phyloP scores from a whole-genome alignment of 1,140 invertebrate genomes.

The Vollenhovia emeryi region DNA sequence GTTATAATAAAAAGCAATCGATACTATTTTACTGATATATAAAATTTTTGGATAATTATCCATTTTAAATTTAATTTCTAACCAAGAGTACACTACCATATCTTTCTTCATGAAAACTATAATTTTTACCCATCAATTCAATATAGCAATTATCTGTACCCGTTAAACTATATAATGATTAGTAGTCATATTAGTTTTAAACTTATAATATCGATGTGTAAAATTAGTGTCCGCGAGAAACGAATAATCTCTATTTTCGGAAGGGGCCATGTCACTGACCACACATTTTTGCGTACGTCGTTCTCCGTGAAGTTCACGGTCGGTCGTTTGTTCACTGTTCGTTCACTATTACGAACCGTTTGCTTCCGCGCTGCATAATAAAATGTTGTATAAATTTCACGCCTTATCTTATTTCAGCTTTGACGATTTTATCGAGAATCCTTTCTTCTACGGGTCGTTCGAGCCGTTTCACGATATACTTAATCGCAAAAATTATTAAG shows the following conservation, averaged over 20 bases:
- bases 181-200: background rate
- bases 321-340: conserved; percentile 16
- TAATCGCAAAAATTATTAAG: background rate
- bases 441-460: background rate
- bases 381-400: conserved; percentile 3
- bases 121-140: background rate
- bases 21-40: too few species aligned
- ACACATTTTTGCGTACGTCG: conserved; percentile 33
- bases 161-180: background rate
- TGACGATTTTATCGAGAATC: background rate
- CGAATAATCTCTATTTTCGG: background rate
- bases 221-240: background rate
- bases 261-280: background rate
- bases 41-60: too few species aligned
- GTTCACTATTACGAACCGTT: conserved; percentile 23
- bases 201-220: background rate
- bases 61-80: conserved; percentile 10
- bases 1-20: background rate
- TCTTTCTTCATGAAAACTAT: background rate
- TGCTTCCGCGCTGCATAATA: background rate
- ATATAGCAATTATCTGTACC: background rate
- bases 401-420: background rate
- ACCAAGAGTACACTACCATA: background rate
- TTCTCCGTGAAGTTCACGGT: conserved; percentile 33
- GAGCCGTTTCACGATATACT: background rate